Conservation (phyloP, 1,140 invertebrate species). For the Drosophila arawakana region DNA sequence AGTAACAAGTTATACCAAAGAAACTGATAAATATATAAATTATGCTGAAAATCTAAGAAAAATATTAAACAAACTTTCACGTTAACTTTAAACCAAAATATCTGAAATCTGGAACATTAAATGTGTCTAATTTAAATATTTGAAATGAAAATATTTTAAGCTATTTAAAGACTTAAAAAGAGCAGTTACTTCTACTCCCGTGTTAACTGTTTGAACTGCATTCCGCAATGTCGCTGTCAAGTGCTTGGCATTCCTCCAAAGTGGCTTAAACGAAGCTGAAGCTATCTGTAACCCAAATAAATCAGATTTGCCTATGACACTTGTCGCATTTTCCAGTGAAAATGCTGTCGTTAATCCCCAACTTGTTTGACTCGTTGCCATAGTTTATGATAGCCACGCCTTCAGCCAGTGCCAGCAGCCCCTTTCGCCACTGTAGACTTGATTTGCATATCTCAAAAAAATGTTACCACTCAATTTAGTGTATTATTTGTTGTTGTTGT, state of each 20-base stretch:
- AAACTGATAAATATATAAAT: background rate
- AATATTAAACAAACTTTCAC: background rate
- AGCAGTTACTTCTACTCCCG: background rate
- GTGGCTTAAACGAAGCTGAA: background rate
- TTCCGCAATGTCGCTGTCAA: too few species aligned
- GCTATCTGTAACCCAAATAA: background rate
- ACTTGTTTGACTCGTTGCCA: conserved; percentile 14
- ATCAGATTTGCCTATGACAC: conserved; percentile 1
- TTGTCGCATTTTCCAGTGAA: conserved; percentile 4
- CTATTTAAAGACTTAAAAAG: too few species aligned
- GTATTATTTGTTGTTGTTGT: conserved; percentile 13
- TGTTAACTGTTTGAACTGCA: background rate
- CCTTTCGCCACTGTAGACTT: background rate
- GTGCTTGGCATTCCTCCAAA: background rate
- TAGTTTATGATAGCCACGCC: conserved; percentile 8
- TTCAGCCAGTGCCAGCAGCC: too few species aligned
- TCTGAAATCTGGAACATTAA: background rate
- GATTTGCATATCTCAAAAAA: conserved; percentile 46
- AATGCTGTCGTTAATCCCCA: conserved; percentile 5
- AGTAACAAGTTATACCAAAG: background rate
- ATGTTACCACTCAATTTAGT: conserved; percentile 30
- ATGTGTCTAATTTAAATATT: too few species aligned
- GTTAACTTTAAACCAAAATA: conserved; percentile 8
- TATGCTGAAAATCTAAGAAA: too few species aligned
- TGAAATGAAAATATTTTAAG: too few species aligned